Base-by-base conservation (phyloP, 2,888 invertebrate species). In the Corbicula japonica region DNA sequence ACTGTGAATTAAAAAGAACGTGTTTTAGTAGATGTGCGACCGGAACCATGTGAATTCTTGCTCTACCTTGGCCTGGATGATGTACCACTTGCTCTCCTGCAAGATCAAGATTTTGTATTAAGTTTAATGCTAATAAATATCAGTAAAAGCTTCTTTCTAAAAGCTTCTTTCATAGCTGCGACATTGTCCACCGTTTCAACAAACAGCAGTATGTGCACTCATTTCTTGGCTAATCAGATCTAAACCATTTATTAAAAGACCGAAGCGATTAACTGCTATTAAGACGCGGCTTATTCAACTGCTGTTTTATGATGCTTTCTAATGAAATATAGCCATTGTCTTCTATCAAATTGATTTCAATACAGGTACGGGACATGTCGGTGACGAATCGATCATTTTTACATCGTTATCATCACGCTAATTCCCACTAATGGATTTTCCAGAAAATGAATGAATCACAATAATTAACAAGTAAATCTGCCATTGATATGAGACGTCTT, bases 381-480 rank as follows among this genome's bases (percentile, higher is more conserved):
- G 23, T 35, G 46, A 28, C 60, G 58, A 73, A 73, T 73, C 65
- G 65, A 65, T 73, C 58, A 34, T 56, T 32, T 60, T 50, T 46
- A 65, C 41, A 73, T 65, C 65, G 60, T 66, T 50, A 44, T 61
- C 66, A 38, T 66, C 74, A 74, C 60, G 74, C 48, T 61, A 74
- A 66, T 68, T 35, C 52, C 60, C 32, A 41, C 74, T 74, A 74
- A 74, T 74, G 74, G 66, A 48, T 68, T 66, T 54, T 54, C 66
- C 52, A 54, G 66, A 66, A 66, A 54, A 52, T 66, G 54, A 52
- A 66, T 66, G 66, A 66, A 66, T 66, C 66, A 66, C 66, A 52
- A 66, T 66, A 66, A 66, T 66, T 66, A 66, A 66, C n/a, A 35
- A 66, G 66, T 54, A 54, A 52, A 35, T 28, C 38, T 54, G 66